Percentiles rank a stretch among this genome's conserved stretches.
Evolutionary conservation across 2,113 vertebrate genomes (phyloP).

Genomic region (Neoarius graeffei): DNA sequence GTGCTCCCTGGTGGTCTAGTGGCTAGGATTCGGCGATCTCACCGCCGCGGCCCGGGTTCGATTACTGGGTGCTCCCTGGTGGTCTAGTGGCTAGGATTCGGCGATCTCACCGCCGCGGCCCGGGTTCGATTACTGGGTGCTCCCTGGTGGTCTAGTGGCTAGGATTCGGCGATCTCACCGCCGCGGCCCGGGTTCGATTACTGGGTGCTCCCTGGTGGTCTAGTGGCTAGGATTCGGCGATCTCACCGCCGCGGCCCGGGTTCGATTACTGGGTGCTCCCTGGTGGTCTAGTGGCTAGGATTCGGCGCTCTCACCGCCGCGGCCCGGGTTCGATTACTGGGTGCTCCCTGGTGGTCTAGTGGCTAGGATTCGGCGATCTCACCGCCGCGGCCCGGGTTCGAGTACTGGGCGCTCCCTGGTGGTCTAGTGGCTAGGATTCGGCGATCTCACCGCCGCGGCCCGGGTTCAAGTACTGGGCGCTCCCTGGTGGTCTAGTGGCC

Average conservation of each 20-base stretch:
- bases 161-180: conserved; percentile 55
- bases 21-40: too few species aligned
- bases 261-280: conserved; percentile 51
- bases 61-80: too few species aligned
- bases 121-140: too few species aligned
- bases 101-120: too few species aligned
- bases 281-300: conserved; percentile 67
- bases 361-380: conserved; percentile 66
- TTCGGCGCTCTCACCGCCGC: conserved; percentile 65
- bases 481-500: conserved; percentile 61
- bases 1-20: too few species aligned
- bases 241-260: conserved; percentile 65
- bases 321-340: conserved; percentile 61
- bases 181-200: conserved; percentile 64
- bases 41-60: too few species aligned
- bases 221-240: conserved; percentile 66
- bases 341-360: conserved; percentile 62
- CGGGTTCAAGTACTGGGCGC: conserved; percentile 56
- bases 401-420: conserved; percentile 40
- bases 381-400: conserved; percentile 64
- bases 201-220: conserved; percentile 57
- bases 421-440: conserved; percentile 67
- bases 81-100: too few species aligned
- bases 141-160: too few species aligned
- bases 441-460: conserved; percentile 64